phyloP scores from a whole-genome alignment of 2,113 vertebrate species.

The Neogale vison region DNA sequence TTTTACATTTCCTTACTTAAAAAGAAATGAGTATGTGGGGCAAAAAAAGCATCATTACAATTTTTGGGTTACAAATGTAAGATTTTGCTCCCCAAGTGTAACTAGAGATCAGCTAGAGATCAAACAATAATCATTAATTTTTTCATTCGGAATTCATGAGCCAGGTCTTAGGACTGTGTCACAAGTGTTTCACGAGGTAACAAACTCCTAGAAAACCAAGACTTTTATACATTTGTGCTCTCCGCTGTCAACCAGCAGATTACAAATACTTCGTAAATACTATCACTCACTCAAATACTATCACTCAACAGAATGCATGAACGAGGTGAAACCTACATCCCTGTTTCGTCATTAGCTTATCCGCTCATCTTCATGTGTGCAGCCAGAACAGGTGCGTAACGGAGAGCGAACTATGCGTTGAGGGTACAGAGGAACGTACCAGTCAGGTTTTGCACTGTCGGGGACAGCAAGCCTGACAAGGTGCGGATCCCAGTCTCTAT shows the following conservation, averaged over 20 bases:
- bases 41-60: not conserved
- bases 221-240: not conserved
- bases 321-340: not conserved
- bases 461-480: not conserved
- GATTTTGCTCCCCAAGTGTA: not conserved
- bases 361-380: not conserved
- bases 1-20: not conserved
- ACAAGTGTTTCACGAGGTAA: not conserved
- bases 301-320: not conserved
- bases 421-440: not conserved
- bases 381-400: not conserved
- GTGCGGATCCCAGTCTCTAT: not conserved
- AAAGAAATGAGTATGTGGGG: not conserved
- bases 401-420: not conserved
- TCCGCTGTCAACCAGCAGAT: not conserved
- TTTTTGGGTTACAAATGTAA: not conserved
- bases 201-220: not conserved
- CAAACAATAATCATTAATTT: not conserved
- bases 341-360: not conserved
- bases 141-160: not conserved
- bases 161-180: not conserved
- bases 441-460: not conserved
- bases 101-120: not conserved
- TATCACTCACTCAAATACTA: not conserved
- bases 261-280: not conserved